Conservation (phyloP, 2,113 vertebrate species). For the Psephotus haematonotus region DNA sequence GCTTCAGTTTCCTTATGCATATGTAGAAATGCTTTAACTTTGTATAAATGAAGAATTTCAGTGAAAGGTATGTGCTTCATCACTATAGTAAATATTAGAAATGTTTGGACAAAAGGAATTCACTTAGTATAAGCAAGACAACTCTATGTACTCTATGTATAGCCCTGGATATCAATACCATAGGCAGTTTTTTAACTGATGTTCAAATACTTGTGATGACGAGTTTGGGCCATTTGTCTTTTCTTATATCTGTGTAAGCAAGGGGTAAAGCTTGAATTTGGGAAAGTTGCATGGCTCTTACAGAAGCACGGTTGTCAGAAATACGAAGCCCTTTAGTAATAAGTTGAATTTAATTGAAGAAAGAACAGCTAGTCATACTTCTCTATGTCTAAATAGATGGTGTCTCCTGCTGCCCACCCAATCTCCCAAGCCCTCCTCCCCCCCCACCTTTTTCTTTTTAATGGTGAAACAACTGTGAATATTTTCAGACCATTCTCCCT, state of each 20-base stretch:
- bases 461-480: neutral
- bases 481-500: accelerated
- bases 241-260: neutral
- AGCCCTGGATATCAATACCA: neutral
- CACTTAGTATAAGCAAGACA: neutral
- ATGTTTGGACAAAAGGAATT: neutral
- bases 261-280: neutral
- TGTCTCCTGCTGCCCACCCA: neutral
- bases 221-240: neutral
- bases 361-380: neutral
- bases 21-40: neutral
- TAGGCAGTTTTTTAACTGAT: neutral
- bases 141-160: neutral
- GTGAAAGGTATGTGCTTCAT: neutral
- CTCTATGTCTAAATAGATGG: neutral
- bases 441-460: no score
- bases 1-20: neutral
- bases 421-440: accelerated
- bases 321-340: neutral
- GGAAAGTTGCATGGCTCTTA: neutral
- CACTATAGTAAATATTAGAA: neutral
- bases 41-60: neutral
- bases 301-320: neutral
- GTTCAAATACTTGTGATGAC: neutral
- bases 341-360: neutral